Evolutionary conservation across 2,888 invertebrate genomes (phyloP), one percentile per base, ranked within the genome.

Genomic region (Stenodema calcarata): DNA sequence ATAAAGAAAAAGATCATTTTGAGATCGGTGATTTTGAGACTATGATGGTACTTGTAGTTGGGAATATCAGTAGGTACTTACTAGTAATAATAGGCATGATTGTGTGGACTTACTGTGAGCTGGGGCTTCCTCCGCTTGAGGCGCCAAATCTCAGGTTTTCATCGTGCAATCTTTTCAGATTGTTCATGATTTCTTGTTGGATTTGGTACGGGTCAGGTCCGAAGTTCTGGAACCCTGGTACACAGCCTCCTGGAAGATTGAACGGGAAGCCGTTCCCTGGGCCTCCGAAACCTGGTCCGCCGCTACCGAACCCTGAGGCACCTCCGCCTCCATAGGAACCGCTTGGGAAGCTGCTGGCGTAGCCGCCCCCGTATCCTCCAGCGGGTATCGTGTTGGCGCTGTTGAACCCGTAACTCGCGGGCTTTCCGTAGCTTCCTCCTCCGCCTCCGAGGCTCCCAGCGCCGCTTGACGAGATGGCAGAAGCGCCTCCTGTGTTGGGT

Each of bases 181-280:
- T 35, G 47, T 84, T 84, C 84, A 84, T 73, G 30, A 84, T 84
- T 28, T 84, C 42, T 44, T 84, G 84, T 14, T 84, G 84, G n/a
- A 84, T 84, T 27, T 75, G 70, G n/a, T 75, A 84, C 6, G 84
- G 84, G 75, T 84, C 82, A 14, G 62, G 62, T 41, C 70, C 82
- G 44, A 3, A 82, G 35, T 30, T n/a, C n/a, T 28, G 82, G 62
- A 82, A 82, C 0, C 82, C 82, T 35, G 82, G 14, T 1, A 69
- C 28, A 69, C 82, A 82, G 35, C 82, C 82, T 16, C n/a, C 47
- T 3, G 82, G 82, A n/a, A 82, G 23, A 28, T 82, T 82, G 82
- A 69, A 82, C 7, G 82, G 82, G 50, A 80, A 30, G 54, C 41
- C 30, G n/a, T 27, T 42, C 0, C 73, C 73, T 1, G 75, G 18